Percentiles rank a stretch among this genome's conserved stretches.
Evolutionary conservation across 1,140 invertebrate species (phyloP).

Genomic region (Sipha flava): DNA sequence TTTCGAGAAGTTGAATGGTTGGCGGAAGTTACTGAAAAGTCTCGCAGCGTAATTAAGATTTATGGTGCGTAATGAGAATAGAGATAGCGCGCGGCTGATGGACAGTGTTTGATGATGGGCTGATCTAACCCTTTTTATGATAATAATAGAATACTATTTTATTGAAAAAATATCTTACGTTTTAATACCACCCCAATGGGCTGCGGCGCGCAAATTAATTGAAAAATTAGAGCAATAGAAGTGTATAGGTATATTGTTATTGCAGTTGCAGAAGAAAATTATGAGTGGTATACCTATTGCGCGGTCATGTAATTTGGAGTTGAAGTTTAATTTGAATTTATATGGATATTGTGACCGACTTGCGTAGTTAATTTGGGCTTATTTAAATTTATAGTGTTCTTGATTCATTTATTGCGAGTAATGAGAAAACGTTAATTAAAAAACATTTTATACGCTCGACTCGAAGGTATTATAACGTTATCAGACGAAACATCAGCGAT

Average conservation of each 20-base stretch:
- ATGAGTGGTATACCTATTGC: no score
- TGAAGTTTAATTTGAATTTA: neutral
- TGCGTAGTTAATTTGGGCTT: neutral
- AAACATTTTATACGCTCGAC: neutral
- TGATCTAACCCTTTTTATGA: neutral
- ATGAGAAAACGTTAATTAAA: conserved; percentile 7
- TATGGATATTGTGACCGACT: neutral
- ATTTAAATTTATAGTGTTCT: neutral
- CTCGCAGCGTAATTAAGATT: neutral
- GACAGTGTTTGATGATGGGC: neutral
- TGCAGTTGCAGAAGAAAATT: no score
- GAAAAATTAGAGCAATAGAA: no score
- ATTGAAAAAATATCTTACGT: no score
- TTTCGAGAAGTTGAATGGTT: neutral
- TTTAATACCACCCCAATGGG: no score
- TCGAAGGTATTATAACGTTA: no score
- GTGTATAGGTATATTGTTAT: no score
- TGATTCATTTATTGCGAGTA: neutral
- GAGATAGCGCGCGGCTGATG: neutral
- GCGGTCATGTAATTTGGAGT: neutral
- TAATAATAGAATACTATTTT: neutral
- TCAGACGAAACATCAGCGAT: neutral
- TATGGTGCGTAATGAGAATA: neutral
- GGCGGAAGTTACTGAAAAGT: neutral
- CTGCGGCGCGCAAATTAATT: no score